A percentile compares a stretch with the other conserved stretches of the same genome.
These are phyloP conservation scores for Morpho helenor DNA, from an alignment of 2,888 invertebrate genomes.

Conservation along the genomic window DNA sequence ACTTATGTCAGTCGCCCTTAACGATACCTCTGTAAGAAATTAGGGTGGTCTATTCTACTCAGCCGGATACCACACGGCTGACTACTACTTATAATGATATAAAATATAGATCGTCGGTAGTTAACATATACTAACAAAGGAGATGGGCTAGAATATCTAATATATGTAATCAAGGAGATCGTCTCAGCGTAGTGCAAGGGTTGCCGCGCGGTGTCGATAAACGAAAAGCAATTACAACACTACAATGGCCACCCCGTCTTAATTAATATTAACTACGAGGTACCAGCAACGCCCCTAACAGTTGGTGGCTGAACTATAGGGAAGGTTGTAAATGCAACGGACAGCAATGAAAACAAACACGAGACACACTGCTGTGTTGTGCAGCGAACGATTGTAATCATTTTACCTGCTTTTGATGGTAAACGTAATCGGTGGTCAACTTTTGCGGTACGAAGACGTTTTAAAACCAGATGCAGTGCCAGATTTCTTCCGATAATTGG, in stretches of 20 bases:
- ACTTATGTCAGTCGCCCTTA: no score
- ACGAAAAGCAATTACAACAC: slow-evolving; percentile 46
- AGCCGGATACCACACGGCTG: no score
- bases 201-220: slow-evolving; percentile 34
- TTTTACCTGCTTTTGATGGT: neutral
- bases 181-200: slow-evolving; percentile 26
- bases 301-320: slow-evolving; percentile 51
- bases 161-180: slow-evolving; percentile 25
- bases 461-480: no score
- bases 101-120: neutral
- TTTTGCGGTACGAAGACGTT: no score
- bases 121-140: neutral
- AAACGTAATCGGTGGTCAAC: neutral
- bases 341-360: slow-evolving; percentile 65
- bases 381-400: neutral
- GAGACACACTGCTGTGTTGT: slow-evolving; percentile 36
- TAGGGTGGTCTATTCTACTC: no score
- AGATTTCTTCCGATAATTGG: neutral
- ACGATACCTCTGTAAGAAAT: no score
- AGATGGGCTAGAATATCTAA: slow-evolving; percentile 5
- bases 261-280: slow-evolving; percentile 59
- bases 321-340: slow-evolving; percentile 57
- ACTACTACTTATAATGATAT: neutral
- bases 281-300: slow-evolving; percentile 56
- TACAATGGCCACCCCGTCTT: slow-evolving; percentile 45